Percentiles rank a stretch among this genome's conserved stretches.
These are phyloP conservation scores for Strigamia crassipes DNA, from an alignment of 2,888 invertebrate genomes.

Conservation along the genomic window DNA sequence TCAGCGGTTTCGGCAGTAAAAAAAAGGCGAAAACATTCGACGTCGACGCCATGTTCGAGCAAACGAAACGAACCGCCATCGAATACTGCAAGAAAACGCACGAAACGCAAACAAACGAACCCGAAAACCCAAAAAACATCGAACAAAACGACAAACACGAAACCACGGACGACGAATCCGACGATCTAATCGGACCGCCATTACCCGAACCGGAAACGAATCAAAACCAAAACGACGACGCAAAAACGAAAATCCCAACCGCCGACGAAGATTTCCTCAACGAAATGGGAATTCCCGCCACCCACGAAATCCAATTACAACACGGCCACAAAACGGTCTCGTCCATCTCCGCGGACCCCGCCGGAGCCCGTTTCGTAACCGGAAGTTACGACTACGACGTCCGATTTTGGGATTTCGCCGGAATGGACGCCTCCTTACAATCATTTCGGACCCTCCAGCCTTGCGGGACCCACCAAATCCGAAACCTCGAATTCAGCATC, in stretches of 20 bases:
- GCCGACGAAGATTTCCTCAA: too few relatives aligned
- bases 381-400: slow-evolving; percentile 97
- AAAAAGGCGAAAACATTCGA: slow-evolving; percentile 88
- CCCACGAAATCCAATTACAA: slow-evolving; percentile 73
- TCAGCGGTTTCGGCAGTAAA: not conserved
- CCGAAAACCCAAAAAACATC: too few relatives aligned
- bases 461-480: slow-evolving; percentile 90
- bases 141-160: too few relatives aligned
- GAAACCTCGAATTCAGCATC: slow-evolving; percentile 84
- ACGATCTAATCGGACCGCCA: slow-evolving; percentile 67
- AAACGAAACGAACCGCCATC: slow-evolving; percentile 61
- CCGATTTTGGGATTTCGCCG: slow-evolving; percentile 97
- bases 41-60: slow-evolving; percentile 69
- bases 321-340: slow-evolving; percentile 87
- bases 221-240: slow-evolving; percentile 55
- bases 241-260: too few relatives aligned
- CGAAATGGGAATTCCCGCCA: slow-evolving; percentile 59
- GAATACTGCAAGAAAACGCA: slow-evolving; percentile 55
- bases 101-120: not conserved
- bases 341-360: slow-evolving; percentile 88
- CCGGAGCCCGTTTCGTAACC: slow-evolving; percentile 85
- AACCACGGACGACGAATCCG: slow-evolving; percentile 59
- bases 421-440: slow-evolving; percentile 90
- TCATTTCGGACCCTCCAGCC: slow-evolving; percentile 91
- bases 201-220: slow-evolving; percentile 58